Conservation (phyloP, 2,113 vertebrate genomes). For the Mesembrinibis cayennensis region DNA sequence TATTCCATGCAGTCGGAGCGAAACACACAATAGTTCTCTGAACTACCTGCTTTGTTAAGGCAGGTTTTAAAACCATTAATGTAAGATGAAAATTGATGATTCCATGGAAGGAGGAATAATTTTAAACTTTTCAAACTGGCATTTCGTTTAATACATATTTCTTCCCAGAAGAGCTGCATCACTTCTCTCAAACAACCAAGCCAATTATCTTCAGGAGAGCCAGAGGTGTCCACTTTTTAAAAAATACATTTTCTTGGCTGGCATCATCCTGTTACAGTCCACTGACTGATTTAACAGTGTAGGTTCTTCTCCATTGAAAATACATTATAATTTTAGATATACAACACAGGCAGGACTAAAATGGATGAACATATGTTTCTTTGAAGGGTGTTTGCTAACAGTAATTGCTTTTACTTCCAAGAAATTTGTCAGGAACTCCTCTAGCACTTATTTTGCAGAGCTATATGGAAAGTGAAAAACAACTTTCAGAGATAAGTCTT, state of each 20-base stretch:
- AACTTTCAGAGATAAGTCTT: neutral
- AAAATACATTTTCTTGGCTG: neutral
- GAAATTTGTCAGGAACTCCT: neutral
- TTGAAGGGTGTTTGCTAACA: slow-evolving; percentile 25
- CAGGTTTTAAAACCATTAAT: neutral
- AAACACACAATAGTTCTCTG: neutral
- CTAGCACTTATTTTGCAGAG: neutral
- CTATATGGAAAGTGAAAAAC: neutral
- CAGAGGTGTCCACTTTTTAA: neutral
- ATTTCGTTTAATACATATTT: neutral
- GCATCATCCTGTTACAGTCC: neutral
- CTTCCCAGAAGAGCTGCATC: neutral
- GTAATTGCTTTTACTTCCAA: neutral
- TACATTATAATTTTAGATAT: neutral
- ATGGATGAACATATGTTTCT: neutral
- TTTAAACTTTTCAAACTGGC: neutral
- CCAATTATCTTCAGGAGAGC: neutral
- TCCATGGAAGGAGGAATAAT: neutral
- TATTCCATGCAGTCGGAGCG: neutral
- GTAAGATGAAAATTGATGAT: neutral
- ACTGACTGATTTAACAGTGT: neutral
- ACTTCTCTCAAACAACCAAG: neutral
- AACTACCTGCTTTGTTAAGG: neutral
- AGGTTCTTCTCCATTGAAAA: neutral
- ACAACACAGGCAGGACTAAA: neutral